Evolutionary conservation across 2,797 vertebrate species (phyloP).

Genomic region (Anisognathus igniventris): DNA sequence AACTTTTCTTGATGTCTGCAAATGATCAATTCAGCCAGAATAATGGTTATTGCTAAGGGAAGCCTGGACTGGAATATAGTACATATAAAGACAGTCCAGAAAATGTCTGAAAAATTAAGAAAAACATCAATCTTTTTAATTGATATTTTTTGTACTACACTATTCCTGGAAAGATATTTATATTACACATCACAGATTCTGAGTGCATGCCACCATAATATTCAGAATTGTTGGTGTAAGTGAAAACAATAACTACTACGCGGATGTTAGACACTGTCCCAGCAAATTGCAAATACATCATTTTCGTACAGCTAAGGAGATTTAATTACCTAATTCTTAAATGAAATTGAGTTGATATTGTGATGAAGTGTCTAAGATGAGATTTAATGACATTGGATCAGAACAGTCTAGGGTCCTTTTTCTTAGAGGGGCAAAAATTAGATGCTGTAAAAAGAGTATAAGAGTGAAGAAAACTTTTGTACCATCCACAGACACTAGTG

Average conservation of each 20-base stretch:
- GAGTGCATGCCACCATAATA: fast-evolving
- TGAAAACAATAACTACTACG: background rate
- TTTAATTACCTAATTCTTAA: background rate
- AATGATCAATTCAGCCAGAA: background rate
- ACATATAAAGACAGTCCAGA: background rate
- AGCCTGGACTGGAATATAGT: background rate
- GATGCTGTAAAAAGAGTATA: background rate
- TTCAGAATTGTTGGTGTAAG: background rate
- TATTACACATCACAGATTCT: background rate
- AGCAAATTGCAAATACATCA: background rate
- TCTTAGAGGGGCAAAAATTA: background rate
- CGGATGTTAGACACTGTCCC: background rate
- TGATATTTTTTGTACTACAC: background rate
- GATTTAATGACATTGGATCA: background rate
- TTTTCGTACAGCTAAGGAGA: background rate
- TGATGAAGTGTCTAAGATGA: background rate
- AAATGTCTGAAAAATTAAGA: background rate
- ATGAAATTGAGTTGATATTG: background rate
- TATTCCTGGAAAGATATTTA: background rate
- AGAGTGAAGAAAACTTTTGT: background rate
- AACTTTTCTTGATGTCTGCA: background rate
- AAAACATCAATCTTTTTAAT: background rate
- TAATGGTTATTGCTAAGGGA: background rate
- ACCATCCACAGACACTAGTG: background rate
- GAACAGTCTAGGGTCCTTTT: background rate